A percentile compares a stretch with the other conserved stretches of the same genome.
Evolutionary conservation across 2,113 vertebrate species (phyloP).

Genomic region (Ophiodon elongatus): DNA sequence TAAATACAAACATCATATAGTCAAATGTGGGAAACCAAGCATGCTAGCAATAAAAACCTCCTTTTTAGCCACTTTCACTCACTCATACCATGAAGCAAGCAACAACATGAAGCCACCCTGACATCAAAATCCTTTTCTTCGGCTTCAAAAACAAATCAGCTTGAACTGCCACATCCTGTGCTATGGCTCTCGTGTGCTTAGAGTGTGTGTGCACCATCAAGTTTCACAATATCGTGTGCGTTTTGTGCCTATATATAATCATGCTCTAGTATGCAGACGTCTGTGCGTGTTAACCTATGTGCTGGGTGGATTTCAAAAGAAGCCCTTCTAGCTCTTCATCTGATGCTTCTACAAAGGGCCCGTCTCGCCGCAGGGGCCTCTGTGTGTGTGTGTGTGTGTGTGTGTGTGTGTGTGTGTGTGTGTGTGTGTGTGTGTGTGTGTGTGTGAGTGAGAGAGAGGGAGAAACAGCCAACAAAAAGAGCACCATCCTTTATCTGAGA

Average conservation of each 20-base stretch:
- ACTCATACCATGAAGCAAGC: background rate
- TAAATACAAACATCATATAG: background rate
- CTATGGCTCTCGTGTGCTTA: background rate
- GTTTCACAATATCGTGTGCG: constrained; percentile 8
- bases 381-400: constrained; percentile 18
- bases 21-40: background rate
- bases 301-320: constrained; percentile 76
- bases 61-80: background rate
- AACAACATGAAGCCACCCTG: background rate
- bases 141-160: constrained; percentile 29
- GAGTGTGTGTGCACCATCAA: constrained; percentile 4
- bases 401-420: constrained; percentile 15
- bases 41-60: background rate
- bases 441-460: background rate
- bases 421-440: background rate
- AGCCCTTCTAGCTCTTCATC: constrained; percentile 70
- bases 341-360: constrained; percentile 78
- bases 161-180: constrained; percentile 27
- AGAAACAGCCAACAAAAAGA: constrained; percentile 54
- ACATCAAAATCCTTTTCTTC: background rate
- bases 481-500: constrained; percentile 62
- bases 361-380: constrained; percentile 52
- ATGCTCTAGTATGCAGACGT: constrained; percentile 8
- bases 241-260: background rate
- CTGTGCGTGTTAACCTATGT: constrained; percentile 30